Base-by-base conservation (phyloP, 1,140 invertebrate species). In the Leptopilina clavipes region DNA sequence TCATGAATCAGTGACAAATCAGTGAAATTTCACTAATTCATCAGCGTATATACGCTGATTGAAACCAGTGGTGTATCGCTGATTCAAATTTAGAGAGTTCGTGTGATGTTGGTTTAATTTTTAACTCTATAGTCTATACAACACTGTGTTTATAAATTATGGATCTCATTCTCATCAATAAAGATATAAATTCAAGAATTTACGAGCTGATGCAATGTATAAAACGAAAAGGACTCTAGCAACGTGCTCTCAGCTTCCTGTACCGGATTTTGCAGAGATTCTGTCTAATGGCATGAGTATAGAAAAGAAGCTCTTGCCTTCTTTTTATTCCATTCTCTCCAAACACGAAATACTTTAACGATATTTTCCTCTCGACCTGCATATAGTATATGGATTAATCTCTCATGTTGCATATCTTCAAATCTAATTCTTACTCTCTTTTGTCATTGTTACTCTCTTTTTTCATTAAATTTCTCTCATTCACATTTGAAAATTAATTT, bases 251-350 rank as follows among this genome's bases (percentile, higher is more conserved):
- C 70, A 54, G 74, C 78, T 74, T 59, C 73, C 52, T 44, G 65
- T 70, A 40, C 71, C 72, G 79, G 76, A 82, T 83, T 86, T 85
- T 84, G 84, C 82, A 76, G 81, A 75, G 82, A 81, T 81, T 81
- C 82, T 77, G 77, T 45, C 84, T 86, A 86, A 86, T 86, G 84
- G 83, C 76, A 80, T 81, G 73, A 83, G 80, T 77, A 40, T 40
- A 81, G 79, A 79, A 70, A 72, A 79, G 56, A 71, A 75, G 8
- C 48, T 72, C 73, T 43, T 73, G 73, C 73, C 45, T 71, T 40
- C 65, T 72, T 52, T 54, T 72, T 80, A 17, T 43, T 59, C 59
- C 71, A 71, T 72, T 25, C 74, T 71, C 18, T 76, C 70, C 74
- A 72, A 59, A 70, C 65, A 74, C 56, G 72, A 80, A 77, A 81